Evolutionary conservation across 2,113 vertebrate genomes (phyloP), one percentile per base, ranked within the genome.

Genomic region (Bostrychus sinensis): DNA sequence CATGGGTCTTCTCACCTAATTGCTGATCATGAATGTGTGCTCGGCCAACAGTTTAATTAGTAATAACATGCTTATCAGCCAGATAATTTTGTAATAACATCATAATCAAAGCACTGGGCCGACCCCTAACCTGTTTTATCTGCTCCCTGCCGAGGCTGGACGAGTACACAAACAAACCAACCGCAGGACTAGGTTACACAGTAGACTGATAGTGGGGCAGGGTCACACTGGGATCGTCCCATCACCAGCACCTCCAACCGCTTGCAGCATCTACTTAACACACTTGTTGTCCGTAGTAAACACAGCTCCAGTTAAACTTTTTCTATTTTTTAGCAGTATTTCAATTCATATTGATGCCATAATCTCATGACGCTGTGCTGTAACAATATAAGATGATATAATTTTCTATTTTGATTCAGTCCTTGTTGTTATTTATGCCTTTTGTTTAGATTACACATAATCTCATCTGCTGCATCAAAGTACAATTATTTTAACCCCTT

Each of bases 41-140:
- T 76, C 28, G 39, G 43, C 62, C 50, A 17, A 1, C 67, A 73
- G 78, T 82, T 81, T 69, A 79, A 88, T 85, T 86, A 81, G 77
- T 66, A 82, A 82, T 76, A 84, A 85, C 76, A 45, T 57, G 72
- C 78, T 84, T 86, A 84, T 86, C 77, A 77, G 72, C 79, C 81
- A 75, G 81, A 88, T 87, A 20, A 85, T 87, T 86, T 66, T 77
- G 76, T 59, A 87, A 80, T 71, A 84, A 87, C 83, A 80, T 65
- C 13, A 55, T n/a, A 77, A 80, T 89, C 81, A 86, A 87, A 87
- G 84, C 55, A 66, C 60, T 13, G 32, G 16, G 50, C 23, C 39
- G 74, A 86, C 86, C 86, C 56, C 61, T 78, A 5, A 80, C 68
- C 78, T 4, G 34, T 7, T 64, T 72, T 85, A 88, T 87, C 86